Evolutionary conservation across 2,888 invertebrate species (phyloP).

Genomic region (Temnothorax rugatulus): DNA sequence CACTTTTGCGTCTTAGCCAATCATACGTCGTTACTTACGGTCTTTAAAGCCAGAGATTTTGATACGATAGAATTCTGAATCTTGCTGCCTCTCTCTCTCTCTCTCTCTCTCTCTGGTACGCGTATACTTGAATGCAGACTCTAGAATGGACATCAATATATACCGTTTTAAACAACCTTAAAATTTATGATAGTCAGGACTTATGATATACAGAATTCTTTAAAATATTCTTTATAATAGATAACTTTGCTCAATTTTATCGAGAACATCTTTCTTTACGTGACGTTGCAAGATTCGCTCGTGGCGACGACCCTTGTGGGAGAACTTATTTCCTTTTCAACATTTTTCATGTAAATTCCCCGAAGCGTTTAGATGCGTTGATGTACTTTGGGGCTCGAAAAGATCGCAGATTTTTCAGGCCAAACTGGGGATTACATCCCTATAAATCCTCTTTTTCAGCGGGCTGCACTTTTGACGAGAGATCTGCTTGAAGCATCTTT

Average conservation of each 20-base stretch:
- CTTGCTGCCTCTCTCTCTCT: neutral
- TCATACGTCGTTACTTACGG: too few relatives aligned
- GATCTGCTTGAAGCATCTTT: neutral
- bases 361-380: neutral
- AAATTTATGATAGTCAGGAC: neutral
- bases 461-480: neutral
- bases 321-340: slow-evolving; percentile 8
- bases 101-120: neutral
- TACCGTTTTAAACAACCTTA: neutral
- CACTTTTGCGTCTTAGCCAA: too few relatives aligned
- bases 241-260: slow-evolving; percentile 17
- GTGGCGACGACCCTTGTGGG: neutral
- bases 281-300: slow-evolving; percentile 8
- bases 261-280: neutral
- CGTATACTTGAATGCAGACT: neutral
- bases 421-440: neutral
- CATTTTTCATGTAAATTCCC: slow-evolving; percentile 31
- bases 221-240: slow-evolving; percentile 16
- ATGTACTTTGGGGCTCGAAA: neutral
- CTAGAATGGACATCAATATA: neutral
- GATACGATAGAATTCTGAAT: neutral
- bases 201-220: neutral
- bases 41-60: neutral
- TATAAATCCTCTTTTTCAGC: neutral
- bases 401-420: neutral